Base-by-base conservation (phyloP, 2,888 invertebrate species). In the Epirrita christyi region DNA sequence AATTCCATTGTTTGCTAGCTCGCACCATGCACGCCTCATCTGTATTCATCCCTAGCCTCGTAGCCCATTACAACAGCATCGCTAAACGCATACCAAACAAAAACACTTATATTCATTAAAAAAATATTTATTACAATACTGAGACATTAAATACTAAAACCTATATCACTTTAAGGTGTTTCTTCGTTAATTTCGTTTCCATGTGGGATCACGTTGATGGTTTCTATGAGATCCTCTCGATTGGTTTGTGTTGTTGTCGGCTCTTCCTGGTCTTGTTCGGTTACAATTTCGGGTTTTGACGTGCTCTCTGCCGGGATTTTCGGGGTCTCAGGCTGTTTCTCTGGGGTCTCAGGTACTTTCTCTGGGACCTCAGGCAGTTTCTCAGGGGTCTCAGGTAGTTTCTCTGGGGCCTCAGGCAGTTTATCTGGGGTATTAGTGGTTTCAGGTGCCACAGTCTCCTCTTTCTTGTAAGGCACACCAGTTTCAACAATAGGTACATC, bases 91-190 rank as follows among this genome's bases (percentile, higher is more conserved):
- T 80, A 72, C 78, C 66, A 50, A 72, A 60, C 58, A 76, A 78
- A 83, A 85, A 84, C 83, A 82, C 80, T 75, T 62, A 43, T 57
- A 62, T 73, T 72, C 71, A 73, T 74, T 76, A 75, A 75, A 79
- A 85, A 85, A 78, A 85, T 81, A 82, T 90, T 90, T 90, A 89
- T 91, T 91, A 86, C 72, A 87, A 86, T 88, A 87, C 84, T 85
- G 81, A 72, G 72, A 81, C 82, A 81, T 83, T 84, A 86, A 80
- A 82, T 78, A 75, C 82, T 83, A 85, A 88, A 65, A 63, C 72
- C 83, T 83, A 61, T 84, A 88, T 89, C 88, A 89, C 87, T 86
- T 86, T 78, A 88, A 62, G 81, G 75, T 61, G 75, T 71, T 68
- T 82, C 72, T 66, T 87, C 86, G 69, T 79, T 71, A 68, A 83